Conservation (phyloP, 1,140 invertebrate genomes). For the Macrotrachela quadricornifera region DNA sequence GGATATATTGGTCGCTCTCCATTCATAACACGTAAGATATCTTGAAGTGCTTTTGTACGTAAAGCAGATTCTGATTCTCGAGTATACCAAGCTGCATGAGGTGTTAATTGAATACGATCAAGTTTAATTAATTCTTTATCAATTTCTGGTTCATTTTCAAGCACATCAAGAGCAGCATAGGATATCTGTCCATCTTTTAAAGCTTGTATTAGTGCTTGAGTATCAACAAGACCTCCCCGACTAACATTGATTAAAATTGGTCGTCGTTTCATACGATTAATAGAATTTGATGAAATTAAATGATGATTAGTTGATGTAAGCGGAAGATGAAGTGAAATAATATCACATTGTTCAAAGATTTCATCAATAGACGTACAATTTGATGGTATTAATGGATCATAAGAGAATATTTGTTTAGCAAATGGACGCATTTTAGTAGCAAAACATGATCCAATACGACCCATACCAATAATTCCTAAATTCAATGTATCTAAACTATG, state of each 20-base stretch:
- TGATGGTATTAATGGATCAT: slow-evolving; percentile 1
- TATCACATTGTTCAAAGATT: not conserved
- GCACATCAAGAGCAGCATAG: not conserved
- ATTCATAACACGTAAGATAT: too few relatives aligned
- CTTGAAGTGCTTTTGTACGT: too few relatives aligned
- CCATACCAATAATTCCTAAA: slow-evolving; percentile 3
- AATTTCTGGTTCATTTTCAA: not conserved
- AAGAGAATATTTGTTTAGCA: slow-evolving; percentile 1
- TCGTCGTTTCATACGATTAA: not conserved
- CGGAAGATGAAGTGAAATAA: not conserved
- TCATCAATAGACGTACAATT: not conserved
- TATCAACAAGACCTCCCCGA: not conserved
- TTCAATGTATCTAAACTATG: not conserved
- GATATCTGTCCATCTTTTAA: not conserved
- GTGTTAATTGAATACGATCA: too few relatives aligned
- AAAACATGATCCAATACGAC: slow-evolving; percentile 1
- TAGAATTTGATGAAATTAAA: not conserved
- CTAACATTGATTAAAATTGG: not conserved
- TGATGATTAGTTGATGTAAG: not conserved
- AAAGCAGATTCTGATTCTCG: too few relatives aligned
- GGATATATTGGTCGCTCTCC: too few relatives aligned
- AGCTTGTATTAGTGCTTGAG: not conserved
- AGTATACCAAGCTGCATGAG: too few relatives aligned
- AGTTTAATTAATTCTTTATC: too few relatives aligned
- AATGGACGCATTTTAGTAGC: not conserved